Conservation (phyloP, 2,888 invertebrate genomes). For the Magallana nippona region DNA sequence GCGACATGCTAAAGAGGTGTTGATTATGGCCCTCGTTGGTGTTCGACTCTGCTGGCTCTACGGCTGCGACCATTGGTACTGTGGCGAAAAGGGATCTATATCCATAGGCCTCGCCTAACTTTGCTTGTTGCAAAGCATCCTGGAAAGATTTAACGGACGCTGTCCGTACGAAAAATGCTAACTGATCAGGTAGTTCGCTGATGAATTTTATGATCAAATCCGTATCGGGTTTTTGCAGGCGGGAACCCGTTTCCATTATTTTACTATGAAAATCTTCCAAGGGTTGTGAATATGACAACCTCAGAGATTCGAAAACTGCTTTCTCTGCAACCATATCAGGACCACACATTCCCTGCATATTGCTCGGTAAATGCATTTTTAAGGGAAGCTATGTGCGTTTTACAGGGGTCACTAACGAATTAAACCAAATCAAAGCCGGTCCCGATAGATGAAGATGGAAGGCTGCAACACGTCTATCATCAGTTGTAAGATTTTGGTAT, state of each 20-base stretch:
- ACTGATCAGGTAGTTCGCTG: conserved; percentile 1
- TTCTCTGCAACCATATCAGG: conserved; percentile 46
- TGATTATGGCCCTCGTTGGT: neutral
- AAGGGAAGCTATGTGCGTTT: conserved; percentile 13
- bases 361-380: neutral
- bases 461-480: conserved; percentile 35
- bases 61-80: neutral
- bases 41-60: neutral
- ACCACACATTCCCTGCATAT: conserved; percentile 21
- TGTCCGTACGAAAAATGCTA: conserved; percentile 7
- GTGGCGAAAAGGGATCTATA: neutral
- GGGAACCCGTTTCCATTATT: conserved; percentile 47
- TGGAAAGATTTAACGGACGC: neutral
- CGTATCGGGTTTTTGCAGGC: conserved; percentile 20
- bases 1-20: neutral
- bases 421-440: conserved; percentile 43
- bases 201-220: conserved; percentile 29
- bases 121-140: conserved; percentile 9
- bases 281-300: conserved; percentile 22
- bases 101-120: conserved; percentile 29
- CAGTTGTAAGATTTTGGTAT: conserved; percentile 28
- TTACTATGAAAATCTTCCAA: conserved; percentile 49
- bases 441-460: conserved; percentile 42
- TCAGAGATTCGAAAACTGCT: conserved; percentile 42
- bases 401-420: neutral